Evolutionary conservation across 2,888 invertebrate genomes (phyloP).

Genomic region (Nomada ferruginata): DNA sequence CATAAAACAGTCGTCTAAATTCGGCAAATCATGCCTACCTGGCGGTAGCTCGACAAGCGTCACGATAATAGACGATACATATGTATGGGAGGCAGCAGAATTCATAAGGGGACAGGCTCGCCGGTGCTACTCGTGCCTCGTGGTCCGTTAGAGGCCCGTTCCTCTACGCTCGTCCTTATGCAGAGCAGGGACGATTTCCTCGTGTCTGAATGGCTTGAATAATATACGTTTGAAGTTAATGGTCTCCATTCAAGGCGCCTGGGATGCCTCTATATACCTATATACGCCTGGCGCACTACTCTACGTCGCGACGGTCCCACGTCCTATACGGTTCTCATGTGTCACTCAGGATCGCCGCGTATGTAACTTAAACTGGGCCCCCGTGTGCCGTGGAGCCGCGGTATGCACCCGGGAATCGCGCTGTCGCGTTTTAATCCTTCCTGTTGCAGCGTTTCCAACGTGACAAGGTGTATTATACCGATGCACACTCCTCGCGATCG

Average conservation of each 20-base stretch:
- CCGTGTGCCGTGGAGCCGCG: slow-evolving; percentile 35
- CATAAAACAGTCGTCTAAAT: slow-evolving; percentile 1
- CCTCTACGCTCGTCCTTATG: slow-evolving; percentile 70
- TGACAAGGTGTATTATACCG: not conserved
- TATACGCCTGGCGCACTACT: slow-evolving; percentile 27
- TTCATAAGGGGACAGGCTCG: slow-evolving; percentile 66
- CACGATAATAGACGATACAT: slow-evolving; percentile 70
- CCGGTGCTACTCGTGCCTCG: slow-evolving; percentile 35
- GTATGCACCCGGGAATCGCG: slow-evolving; percentile 27
- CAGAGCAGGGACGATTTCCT: slow-evolving; percentile 74
- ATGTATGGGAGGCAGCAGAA: slow-evolving; percentile 62
- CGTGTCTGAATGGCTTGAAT: slow-evolving; percentile 75
- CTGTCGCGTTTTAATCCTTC: slow-evolving; percentile 28
- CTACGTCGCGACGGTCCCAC: slow-evolving; percentile 60
- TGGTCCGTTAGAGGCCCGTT: slow-evolving; percentile 54
- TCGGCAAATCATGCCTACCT: slow-evolving; percentile 45
- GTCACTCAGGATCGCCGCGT: slow-evolving; percentile 66
- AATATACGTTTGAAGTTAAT: slow-evolving; percentile 78
- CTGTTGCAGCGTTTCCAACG: not conserved
- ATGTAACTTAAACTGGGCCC: slow-evolving; percentile 58
- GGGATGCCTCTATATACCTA: slow-evolving; percentile 47
- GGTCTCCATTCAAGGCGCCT: slow-evolving; percentile 78
- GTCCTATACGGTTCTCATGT: slow-evolving; percentile 64
- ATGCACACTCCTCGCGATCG: slow-evolving; percentile 7
- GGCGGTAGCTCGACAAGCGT: slow-evolving; percentile 63